These are phyloP conservation scores for Frankliniella intonsa DNA, from an alignment of 2,888 invertebrate genomes.

Conservation along the genomic window DNA sequence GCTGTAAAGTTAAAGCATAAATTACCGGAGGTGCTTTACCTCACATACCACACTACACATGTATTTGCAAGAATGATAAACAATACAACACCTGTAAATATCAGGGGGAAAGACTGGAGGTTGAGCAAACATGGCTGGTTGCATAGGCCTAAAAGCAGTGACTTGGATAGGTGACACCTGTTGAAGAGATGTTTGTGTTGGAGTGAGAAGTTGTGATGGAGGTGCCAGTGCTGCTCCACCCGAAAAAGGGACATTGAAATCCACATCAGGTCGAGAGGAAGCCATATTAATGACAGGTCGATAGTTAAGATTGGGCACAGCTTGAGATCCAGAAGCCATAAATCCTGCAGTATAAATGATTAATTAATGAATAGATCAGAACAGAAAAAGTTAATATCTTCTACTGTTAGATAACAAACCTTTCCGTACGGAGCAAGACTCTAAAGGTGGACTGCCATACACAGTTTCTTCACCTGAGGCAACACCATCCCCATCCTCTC, in stretches of 20 bases:
- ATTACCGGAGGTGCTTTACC: not conserved
- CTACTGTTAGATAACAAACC: not conserved
- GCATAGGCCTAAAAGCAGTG: conserved; percentile 41
- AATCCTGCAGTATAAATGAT: not conserved
- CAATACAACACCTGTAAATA: conserved; percentile 41
- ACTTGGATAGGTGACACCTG: conserved; percentile 32
- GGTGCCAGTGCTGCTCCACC: conserved; percentile 45
- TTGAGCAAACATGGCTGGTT: conserved; percentile 44
- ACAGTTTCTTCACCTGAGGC: conserved; percentile 34
- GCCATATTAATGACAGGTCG: not conserved
- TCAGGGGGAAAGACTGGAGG: conserved; percentile 44
- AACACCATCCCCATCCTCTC: conserved; percentile 28
- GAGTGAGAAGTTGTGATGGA: conserved; percentile 29
- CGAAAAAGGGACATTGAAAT: conserved; percentile 36
- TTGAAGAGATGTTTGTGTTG: conserved; percentile 38
- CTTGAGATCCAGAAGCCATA: not conserved
- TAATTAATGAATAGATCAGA: not conserved
- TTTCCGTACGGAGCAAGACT: not conserved
- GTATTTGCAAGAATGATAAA: conserved; percentile 7
- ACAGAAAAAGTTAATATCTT: not conserved
- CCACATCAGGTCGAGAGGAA: not conserved
- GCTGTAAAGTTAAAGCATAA: conserved; percentile 34
- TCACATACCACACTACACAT: not conserved
- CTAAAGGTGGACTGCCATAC: conserved; percentile 28
- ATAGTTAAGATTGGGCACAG: not conserved